phyloP scores from a whole-genome alignment of 2,113 vertebrate genomes.

The Microcebus ravelobensis region DNA sequence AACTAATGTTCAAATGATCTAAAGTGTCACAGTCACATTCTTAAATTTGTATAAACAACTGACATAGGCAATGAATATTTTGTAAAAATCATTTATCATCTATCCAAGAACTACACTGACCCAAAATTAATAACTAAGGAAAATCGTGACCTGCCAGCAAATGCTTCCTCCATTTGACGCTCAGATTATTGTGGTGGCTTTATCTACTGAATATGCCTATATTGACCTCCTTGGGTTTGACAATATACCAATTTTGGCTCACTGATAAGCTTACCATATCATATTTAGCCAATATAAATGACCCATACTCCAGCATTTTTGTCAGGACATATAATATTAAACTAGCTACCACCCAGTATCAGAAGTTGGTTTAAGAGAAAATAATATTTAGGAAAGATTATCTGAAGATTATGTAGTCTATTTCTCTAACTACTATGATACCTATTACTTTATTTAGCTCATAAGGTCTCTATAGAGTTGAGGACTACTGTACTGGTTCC shows the following conservation, averaged over 20 bases:
- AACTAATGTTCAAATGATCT: background rate
- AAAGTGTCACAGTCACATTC: background rate
- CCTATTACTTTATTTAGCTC: background rate
- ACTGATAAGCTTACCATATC: background rate
- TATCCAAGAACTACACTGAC: background rate
- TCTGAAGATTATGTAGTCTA: background rate
- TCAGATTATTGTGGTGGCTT: background rate
- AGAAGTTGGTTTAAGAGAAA: constrained; percentile 8
- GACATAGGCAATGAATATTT: background rate
- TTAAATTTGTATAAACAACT: constrained; percentile 17
- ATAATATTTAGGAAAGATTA: background rate
- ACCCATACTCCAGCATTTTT: background rate
- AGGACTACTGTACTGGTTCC: background rate
- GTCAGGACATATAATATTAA: background rate
- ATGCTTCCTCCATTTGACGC: background rate
- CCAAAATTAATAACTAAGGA: background rate
- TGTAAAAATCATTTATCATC: background rate
- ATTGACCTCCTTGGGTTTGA: background rate
- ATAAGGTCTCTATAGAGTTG: background rate
- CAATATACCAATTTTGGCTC: background rate
- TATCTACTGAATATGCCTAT: background rate
- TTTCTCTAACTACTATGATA: background rate
- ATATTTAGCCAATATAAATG: background rate
- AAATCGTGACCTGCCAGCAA: background rate
- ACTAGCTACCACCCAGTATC: background rate